These are phyloP conservation scores for Microtus montanus DNA, from an alignment of 2,113 vertebrate genomes.

Conservation along the genomic window DNA sequence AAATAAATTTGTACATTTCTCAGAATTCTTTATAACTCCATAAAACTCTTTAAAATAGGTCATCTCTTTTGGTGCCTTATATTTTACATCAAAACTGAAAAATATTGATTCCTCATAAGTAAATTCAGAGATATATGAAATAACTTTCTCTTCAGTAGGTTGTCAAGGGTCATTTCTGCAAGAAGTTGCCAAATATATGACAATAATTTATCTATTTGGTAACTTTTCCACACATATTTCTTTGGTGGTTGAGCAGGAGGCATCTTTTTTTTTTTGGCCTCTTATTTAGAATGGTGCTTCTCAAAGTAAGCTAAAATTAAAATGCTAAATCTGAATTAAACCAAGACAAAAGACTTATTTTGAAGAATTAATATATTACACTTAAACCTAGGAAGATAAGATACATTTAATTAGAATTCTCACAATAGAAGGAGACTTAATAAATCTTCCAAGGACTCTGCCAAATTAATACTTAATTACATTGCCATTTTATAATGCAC, in stretches of 20 bases:
- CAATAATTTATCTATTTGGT: background rate
- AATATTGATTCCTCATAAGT: background rate
- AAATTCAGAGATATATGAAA: background rate
- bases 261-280: background rate
- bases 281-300: constrained; percentile 30
- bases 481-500: constrained; percentile 14
- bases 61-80: background rate
- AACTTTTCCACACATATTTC: background rate
- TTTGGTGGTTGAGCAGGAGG: background rate
- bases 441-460: constrained; percentile 7
- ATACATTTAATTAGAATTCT: constrained; percentile 63
- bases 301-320: constrained; percentile 28
- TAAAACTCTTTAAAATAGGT: background rate
- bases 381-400: constrained; percentile 61
- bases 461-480: constrained; percentile 37
- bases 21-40: background rate
- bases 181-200: constrained; percentile 1
- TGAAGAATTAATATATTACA: constrained; percentile 50
- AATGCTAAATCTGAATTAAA: constrained; percentile 57
- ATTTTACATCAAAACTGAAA: background rate
- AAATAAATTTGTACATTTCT: background rate
- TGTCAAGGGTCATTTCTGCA: background rate
- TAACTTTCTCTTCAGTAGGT: background rate
- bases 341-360: constrained; percentile 68
- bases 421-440: constrained; percentile 35